Evolutionary conservation across 2,888 invertebrate species (phyloP).

Genomic region (Micoletzkya japonica): DNA sequence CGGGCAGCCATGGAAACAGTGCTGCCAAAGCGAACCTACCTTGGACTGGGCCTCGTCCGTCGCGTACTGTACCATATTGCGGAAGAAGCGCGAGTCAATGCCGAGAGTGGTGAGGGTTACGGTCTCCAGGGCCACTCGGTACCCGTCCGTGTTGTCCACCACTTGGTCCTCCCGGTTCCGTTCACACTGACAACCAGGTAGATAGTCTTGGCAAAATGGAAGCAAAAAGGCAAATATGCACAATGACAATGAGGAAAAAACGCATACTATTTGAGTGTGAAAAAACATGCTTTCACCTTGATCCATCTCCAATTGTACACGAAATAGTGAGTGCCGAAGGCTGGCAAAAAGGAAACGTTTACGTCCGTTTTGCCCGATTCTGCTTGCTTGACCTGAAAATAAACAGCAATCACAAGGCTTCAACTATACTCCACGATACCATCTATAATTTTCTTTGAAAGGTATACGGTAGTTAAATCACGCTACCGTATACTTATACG

Average conservation of each 20-base stretch:
- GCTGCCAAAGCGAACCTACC: slow-evolving; percentile 35
- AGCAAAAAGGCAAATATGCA: neutral
- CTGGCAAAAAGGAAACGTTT: slow-evolving; percentile 51
- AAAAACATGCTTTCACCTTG: slow-evolving; percentile 30
- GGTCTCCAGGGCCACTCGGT: slow-evolving; percentile 59
- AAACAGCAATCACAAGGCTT: too few relatives aligned
- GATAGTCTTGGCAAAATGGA: neutral
- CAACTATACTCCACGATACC: too few relatives aligned
- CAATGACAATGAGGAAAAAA: neutral
- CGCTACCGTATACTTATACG: too few relatives aligned
- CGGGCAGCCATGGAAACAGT: neutral
- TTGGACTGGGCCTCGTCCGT: slow-evolving; percentile 54
- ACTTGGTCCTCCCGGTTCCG: slow-evolving; percentile 58
- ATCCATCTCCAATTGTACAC: slow-evolving; percentile 51
- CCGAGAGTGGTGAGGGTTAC: slow-evolving; percentile 62
- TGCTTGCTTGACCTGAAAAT: slow-evolving; percentile 41
- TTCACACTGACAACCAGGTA: slow-evolving; percentile 35
- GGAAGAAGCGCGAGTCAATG: slow-evolving; percentile 34
- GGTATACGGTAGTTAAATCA: neutral
- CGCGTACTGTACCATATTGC: slow-evolving; percentile 46
- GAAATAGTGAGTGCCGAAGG: slow-evolving; percentile 59
- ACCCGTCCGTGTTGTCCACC: slow-evolving; percentile 47
- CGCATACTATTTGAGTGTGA: neutral
- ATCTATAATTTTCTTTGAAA: too few relatives aligned
- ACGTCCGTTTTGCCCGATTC: slow-evolving; percentile 56